A percentile compares a stretch with the other conserved stretches of the same genome.
These are phyloP conservation scores for Sarotherodon lohbergeri DNA, from an alignment of 2,113 vertebrate genomes.

Conservation along the genomic window DNA sequence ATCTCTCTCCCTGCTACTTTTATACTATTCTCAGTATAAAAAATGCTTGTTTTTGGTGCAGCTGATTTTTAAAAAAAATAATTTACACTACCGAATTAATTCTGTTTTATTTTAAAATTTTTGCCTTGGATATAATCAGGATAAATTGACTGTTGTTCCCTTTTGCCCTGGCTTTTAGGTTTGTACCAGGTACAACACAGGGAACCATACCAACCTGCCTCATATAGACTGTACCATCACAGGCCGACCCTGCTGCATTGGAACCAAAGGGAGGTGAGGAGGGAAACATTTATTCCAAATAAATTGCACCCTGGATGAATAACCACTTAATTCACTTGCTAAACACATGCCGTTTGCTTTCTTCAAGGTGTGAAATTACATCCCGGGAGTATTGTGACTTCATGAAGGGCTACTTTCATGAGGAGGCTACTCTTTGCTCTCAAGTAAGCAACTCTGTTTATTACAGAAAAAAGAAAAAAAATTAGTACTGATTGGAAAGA, in stretches of 20 bases:
- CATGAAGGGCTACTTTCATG: conserved; percentile 96
- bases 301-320: neutral
- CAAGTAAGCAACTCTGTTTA: conserved; percentile 77
- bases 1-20: neutral
- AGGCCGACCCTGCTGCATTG: conserved; percentile 95
- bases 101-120: fast-evolving
- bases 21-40: neutral
- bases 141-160: fast-evolving
- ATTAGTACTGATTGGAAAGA: neutral
- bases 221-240: conserved; percentile 97
- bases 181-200: conserved; percentile 92
- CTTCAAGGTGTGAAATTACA: conserved; percentile 94
- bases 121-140: neutral
- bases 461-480: neutral
- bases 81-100: neutral
- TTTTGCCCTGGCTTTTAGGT: conserved; percentile 70
- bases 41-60: neutral
- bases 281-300: neutral
- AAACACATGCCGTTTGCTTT: neutral
- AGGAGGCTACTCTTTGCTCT: conserved; percentile 96
- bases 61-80: neutral
- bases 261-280: conserved; percentile 94
- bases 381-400: conserved; percentile 97
- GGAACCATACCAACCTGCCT: conserved; percentile 94
- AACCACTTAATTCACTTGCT: neutral